Conservation (phyloP, 2,113 vertebrate genomes). For the Pimephales promelas region DNA sequence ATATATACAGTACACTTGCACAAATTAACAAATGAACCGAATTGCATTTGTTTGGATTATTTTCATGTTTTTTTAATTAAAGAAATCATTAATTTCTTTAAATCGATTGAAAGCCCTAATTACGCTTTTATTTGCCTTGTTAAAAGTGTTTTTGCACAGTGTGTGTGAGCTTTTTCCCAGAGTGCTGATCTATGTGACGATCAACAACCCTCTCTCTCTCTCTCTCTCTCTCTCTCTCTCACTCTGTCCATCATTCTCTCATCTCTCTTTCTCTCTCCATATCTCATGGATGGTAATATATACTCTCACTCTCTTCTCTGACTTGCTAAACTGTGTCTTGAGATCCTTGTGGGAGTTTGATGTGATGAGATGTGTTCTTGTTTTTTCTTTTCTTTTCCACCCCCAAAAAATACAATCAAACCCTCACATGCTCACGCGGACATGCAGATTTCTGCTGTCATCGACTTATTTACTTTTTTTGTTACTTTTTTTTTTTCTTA, state of each 20-base stretch:
- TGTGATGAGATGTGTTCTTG: slow-evolving; percentile 13
- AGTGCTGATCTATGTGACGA: slow-evolving; percentile 63
- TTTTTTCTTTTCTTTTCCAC: background rate
- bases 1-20: too few species aligned
- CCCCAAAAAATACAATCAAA: background rate
- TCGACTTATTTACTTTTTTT: background rate
- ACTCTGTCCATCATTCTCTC: slow-evolving; percentile 3
- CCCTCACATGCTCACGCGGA: background rate
- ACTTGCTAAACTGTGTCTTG: background rate
- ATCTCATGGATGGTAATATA: slow-evolving; percentile 6
- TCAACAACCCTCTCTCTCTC: slow-evolving; percentile 59
- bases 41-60: too few species aligned
- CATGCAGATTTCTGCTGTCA: background rate
- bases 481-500: slow-evolving; percentile 46
- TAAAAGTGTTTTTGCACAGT: slow-evolving; percentile 33
- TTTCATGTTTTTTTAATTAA: too few species aligned
- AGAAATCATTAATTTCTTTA: too few species aligned
- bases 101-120: background rate
- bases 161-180: slow-evolving; percentile 43
- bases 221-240: slow-evolving; percentile 36
- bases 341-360: background rate
- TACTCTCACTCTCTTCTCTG: background rate
- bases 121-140: background rate
- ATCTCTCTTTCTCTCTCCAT: background rate
- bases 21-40: too few species aligned